Evolutionary conservation across 2,888 invertebrate species (phyloP).

Genomic region (Pseudolycoriella hygida): DNA sequence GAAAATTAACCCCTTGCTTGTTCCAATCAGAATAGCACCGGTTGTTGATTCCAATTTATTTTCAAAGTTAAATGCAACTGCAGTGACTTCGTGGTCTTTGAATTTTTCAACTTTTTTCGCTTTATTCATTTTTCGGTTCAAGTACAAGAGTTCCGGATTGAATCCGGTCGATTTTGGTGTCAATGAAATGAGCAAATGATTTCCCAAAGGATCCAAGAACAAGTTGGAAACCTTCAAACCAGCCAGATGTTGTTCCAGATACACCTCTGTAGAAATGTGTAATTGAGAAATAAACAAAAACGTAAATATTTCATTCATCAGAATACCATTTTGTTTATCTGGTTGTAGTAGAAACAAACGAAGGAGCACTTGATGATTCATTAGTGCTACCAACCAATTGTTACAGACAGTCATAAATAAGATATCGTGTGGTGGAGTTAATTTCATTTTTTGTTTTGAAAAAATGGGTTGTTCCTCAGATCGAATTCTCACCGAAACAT

Average conservation of each 20-base stretch:
- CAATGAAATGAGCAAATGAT: slow-evolving; percentile 65
- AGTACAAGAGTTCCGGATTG: slow-evolving; percentile 60
- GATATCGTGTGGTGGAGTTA: slow-evolving; percentile 61
- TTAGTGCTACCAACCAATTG: slow-evolving; percentile 65
- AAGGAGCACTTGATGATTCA: slow-evolving; percentile 65
- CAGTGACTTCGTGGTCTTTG: slow-evolving; percentile 60
- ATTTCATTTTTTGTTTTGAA: slow-evolving; percentile 63
- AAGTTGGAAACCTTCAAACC: slow-evolving; percentile 23
- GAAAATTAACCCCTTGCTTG: slow-evolving; percentile 75
- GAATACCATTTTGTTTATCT: slow-evolving; percentile 55
- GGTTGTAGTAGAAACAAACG: slow-evolving; percentile 66
- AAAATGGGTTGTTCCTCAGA: slow-evolving; percentile 67
- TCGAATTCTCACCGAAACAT: slow-evolving; percentile 37
- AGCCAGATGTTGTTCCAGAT: slow-evolving; percentile 22
- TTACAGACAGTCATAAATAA: slow-evolving; percentile 66
- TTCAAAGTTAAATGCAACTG: slow-evolving; percentile 75
- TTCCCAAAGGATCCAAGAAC: slow-evolving; percentile 65
- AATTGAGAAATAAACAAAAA: too few relatives aligned
- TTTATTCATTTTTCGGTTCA: slow-evolving; percentile 59
- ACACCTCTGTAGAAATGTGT: slow-evolving; percentile 18
- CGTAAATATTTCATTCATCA: too few relatives aligned
- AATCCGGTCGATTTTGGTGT: slow-evolving; percentile 32
- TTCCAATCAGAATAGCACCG: slow-evolving; percentile 75
- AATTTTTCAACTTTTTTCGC: slow-evolving; percentile 39
- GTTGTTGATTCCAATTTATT: slow-evolving; percentile 52